Conservation (phyloP, 2,797 vertebrate species). For the Acanthurus lineatus region DNA sequence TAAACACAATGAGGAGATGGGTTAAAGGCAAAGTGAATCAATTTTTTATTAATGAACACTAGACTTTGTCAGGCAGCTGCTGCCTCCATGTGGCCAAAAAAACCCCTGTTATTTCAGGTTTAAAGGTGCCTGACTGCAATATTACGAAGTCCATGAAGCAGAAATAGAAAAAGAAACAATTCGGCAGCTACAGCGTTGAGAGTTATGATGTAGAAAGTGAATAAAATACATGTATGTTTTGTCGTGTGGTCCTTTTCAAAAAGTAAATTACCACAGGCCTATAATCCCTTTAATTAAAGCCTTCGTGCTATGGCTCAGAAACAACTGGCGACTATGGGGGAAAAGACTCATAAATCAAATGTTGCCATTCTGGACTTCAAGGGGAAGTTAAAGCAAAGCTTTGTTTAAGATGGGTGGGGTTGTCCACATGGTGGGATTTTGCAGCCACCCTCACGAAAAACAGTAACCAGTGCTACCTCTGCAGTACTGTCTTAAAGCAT, state of each 20-base stretch:
- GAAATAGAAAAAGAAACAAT: not conserved
- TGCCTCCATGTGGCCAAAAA: not conserved
- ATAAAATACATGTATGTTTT: slow-evolving; percentile 45
- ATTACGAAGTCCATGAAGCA: not conserved
- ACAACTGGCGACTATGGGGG: slow-evolving; percentile 54
- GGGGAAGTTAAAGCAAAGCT: slow-evolving; percentile 61
- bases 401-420: slow-evolving; percentile 64
- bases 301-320: slow-evolving; percentile 45
- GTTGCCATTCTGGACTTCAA: slow-evolving; percentile 35
- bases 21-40: no score
- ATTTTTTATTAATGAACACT: no score
- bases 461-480: slow-evolving; percentile 22
- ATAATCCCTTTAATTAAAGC: slow-evolving; percentile 76
- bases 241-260: slow-evolving; percentile 48
- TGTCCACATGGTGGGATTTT: slow-evolving; percentile 51
- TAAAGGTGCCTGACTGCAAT: not conserved
- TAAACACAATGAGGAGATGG: no score
- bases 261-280: slow-evolving; percentile 56
- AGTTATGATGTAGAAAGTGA: slow-evolving; percentile 18
- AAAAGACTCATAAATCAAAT: slow-evolving; percentile 62
- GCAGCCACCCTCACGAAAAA: slow-evolving; percentile 44
- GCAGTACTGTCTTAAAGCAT: slow-evolving; percentile 17
- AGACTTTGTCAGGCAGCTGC: no score
- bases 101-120: not conserved
- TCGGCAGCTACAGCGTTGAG: slow-evolving; percentile 9